Percentiles rank a stretch among this genome's conserved stretches.
phyloP scores from a whole-genome alignment of 2,113 vertebrate genomes.

The Actinemys pallida region DNA sequence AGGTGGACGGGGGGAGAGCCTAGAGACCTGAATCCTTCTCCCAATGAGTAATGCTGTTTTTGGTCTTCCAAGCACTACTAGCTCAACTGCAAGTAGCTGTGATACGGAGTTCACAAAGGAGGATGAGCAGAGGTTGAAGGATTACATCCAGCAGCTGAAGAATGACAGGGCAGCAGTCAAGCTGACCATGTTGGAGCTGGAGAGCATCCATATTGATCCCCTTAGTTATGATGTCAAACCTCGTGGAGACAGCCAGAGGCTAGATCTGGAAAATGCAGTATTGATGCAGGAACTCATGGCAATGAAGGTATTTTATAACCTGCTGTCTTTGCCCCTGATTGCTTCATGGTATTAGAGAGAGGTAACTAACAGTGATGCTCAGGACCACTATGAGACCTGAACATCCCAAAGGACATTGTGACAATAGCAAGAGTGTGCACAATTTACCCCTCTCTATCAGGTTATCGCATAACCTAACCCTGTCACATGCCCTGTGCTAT shows the following conservation, averaged over 20 bases:
- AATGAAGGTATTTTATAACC: slow-evolving; percentile 87
- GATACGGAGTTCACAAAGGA: slow-evolving; percentile 91
- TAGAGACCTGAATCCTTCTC: not conserved
- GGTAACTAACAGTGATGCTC: not conserved
- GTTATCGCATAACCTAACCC: not conserved
- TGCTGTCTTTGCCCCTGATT: not conserved
- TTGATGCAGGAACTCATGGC: slow-evolving; percentile 95
- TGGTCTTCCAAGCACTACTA: slow-evolving; percentile 84
- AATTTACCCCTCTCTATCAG: not conserved
- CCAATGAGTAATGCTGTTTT: not conserved
- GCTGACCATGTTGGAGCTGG: slow-evolving; percentile 90
- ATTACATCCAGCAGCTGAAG: slow-evolving; percentile 90
- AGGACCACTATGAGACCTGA: not conserved
- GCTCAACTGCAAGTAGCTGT: slow-evolving; percentile 90
- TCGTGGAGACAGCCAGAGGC: slow-evolving; percentile 86
- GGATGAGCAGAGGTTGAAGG: slow-evolving; percentile 89
- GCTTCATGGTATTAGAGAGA: not conserved
- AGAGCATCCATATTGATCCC: slow-evolving; percentile 90
- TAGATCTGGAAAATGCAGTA: slow-evolving; percentile 91
- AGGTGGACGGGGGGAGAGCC: not conserved
- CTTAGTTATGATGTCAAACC: slow-evolving; percentile 88
- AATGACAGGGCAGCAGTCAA: slow-evolving; percentile 90
- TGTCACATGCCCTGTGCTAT: not conserved
- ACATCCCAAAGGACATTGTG: not conserved
- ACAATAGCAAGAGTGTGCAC: not conserved